These are phyloP conservation scores for Zeus faber DNA, from an alignment of 2,113 vertebrate genomes.

Conservation along the genomic window DNA sequence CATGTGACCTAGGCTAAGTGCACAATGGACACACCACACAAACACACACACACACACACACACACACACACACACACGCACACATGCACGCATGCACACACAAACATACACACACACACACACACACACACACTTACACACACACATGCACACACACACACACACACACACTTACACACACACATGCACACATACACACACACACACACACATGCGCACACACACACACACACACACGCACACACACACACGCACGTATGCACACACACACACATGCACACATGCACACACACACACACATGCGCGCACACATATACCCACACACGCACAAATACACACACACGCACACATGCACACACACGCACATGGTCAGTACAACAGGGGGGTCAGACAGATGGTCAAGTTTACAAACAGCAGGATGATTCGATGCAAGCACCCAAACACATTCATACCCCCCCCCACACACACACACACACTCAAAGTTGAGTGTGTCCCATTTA, in stretches of 20 bases:
- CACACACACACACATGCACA: background rate
- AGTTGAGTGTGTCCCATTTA: background rate
- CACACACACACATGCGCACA: background rate
- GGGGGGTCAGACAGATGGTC: slow-evolving; percentile 40
- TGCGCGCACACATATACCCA: background rate
- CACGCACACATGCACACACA: background rate
- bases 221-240: background rate
- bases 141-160: background rate
- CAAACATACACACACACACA: background rate
- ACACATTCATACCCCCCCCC: too few species aligned
- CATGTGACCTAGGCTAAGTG: slow-evolving; percentile 32
- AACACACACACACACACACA: slow-evolving; percentile 2
- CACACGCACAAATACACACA: too few species aligned
- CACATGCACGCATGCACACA: background rate
- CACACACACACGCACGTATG: background rate
- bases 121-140: background rate
- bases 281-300: background rate
- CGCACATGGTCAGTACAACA: slow-evolving; percentile 18
- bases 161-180: background rate
- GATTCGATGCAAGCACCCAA: slow-evolving; percentile 20
- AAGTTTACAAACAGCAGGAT: slow-evolving; percentile 35
- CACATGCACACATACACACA: background rate
- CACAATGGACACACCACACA: background rate
- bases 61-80: background rate
- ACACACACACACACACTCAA: background rate